Base-by-base conservation (phyloP, 2,113 vertebrate genomes). In the Nibea coibor region DNA sequence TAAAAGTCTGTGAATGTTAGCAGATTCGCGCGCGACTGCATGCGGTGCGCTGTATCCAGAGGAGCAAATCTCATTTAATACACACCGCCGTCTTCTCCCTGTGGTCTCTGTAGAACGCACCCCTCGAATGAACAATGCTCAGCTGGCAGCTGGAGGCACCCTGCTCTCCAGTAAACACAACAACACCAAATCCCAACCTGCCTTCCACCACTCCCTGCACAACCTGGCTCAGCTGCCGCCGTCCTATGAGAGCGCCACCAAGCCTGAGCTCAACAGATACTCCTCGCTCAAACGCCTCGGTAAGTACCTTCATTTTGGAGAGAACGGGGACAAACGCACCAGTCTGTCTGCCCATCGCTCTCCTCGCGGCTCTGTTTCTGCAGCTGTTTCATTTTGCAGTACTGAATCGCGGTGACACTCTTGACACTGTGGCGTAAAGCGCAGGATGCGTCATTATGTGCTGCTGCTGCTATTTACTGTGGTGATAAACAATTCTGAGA, bases 151-250 rank as follows among this genome's bases (percentile, higher is more conserved):
- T 80, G 96, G 96, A 81, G 95, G 95, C 80, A 95, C 95, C 69
- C 89, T 95, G 83, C 94, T 95, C 59, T 94, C 94, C 81, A 92
- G 93, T 87, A 97, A 97, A 87, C 97, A 97, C 89, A 97, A 96
- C 80, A 97, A 96, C 74, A 96, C 94, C 91, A 94, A 94, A 84
- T 88, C 92, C 77, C 95, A 96, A 79, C 95, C 97, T 31, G 92
- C 96, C 80, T 97, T 97, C 88, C 96, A 97, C 51, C 95, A 97
- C 50, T 98, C 97, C 26, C 95, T 97, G 87, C 97, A 98, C 94
- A 98, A 98, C 91, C 96, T 98, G 87, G 97, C 97, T 19, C 97
- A 97, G 82, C 96, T 98, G 70, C 97, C 97, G 1, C 97, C 97
- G 0, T 97, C 97, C 28, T 98, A 98, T 8, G 97, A 98, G 91